These are phyloP conservation scores for Acromyrmex heyeri DNA, from an alignment of 1,140 invertebrate genomes.

Conservation along the genomic window DNA sequence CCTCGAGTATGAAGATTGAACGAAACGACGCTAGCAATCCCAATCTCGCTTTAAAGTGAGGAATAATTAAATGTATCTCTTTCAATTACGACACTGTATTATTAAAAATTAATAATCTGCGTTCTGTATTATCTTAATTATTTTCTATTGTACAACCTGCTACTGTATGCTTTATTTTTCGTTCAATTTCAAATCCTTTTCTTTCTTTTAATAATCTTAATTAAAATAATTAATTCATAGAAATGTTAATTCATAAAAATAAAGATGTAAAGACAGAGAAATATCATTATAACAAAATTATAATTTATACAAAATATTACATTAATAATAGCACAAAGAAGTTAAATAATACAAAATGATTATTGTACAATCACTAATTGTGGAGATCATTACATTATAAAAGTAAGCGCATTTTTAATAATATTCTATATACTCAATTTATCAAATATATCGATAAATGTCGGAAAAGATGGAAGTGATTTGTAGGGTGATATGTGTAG, in stretches of 20 bases:
- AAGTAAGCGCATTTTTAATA: constrained; percentile 14
- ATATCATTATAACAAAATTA: neutral
- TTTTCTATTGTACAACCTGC: neutral
- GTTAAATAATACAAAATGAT: neutral
- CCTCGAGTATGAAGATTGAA: neutral
- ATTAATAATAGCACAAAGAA: neutral
- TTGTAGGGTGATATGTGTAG: constrained; percentile 18
- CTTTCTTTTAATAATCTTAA: neutral
- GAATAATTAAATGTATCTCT: neutral
- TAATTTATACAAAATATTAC: constrained; percentile 1
- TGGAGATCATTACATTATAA: neutral
- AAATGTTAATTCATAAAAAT: neutral
- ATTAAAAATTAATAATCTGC: constrained; percentile 12
- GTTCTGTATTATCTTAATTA: constrained; percentile 9
- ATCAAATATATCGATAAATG: constrained; percentile 24
- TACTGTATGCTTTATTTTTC: neutral
- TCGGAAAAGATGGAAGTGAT: constrained; percentile 38
- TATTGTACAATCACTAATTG: neutral
- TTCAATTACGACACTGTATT: neutral
- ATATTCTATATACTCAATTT: constrained; percentile 1
- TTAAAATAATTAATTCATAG: constrained; percentile 6
- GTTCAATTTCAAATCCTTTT: neutral
- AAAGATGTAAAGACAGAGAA: neutral
- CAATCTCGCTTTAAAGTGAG: neutral
- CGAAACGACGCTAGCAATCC: neutral